Base-by-base conservation (phyloP, 2,888 invertebrate species). In the Sylvicola cinctus region DNA sequence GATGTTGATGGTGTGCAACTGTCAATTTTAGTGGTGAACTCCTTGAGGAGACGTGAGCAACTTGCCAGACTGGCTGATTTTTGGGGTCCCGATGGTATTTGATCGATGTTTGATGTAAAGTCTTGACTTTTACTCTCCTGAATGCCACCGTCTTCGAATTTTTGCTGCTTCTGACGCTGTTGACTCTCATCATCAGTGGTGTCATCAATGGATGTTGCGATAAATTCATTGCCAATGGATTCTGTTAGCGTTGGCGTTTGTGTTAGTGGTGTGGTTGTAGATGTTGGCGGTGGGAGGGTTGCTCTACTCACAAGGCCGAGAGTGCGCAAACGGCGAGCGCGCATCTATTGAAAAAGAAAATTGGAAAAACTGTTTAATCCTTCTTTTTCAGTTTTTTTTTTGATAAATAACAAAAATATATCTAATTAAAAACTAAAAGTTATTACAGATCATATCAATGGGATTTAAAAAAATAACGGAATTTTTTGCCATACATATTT, bases 111-210 rank as follows among this genome's bases (percentile, higher is more conserved):
- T 8, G 20, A n/a, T n/a, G n/a, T 4, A 20, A 20, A 20, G 20
- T 20, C 20, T 20, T 20, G 20, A 8, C 20, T 20, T 8, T 20
- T 20, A 8, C 20, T 20, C 4, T 4, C 20, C 20, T n/a, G n/a
- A n/a, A 20, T 20, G 2, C n/a, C 10, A n/a, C 27, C 37, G 23
- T 31, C 32, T 10, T 35, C 14, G 12, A 40, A 31, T 16, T 36
- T 33, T 17, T 37, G 28, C 28, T 33, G 33, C 20, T 37, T 38
- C 31, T 39, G 38, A 12, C 35, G 33, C 14, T 37, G 36, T 11
- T 31, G 45, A 58, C n/a, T n/a, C 10, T 16, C 17, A 20, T 31
- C 12, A 31, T 16, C 12, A 16, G n/a, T 8, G 4, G 15, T 12
- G 16, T 31, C 15, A 12, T 10, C 5, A 8, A 4, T 31, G 23